A percentile compares a stretch with the other conserved stretches of the same genome.
Evolutionary conservation across 2,797 vertebrate species (phyloP).

Genomic region (Acridotheres tristis): DNA sequence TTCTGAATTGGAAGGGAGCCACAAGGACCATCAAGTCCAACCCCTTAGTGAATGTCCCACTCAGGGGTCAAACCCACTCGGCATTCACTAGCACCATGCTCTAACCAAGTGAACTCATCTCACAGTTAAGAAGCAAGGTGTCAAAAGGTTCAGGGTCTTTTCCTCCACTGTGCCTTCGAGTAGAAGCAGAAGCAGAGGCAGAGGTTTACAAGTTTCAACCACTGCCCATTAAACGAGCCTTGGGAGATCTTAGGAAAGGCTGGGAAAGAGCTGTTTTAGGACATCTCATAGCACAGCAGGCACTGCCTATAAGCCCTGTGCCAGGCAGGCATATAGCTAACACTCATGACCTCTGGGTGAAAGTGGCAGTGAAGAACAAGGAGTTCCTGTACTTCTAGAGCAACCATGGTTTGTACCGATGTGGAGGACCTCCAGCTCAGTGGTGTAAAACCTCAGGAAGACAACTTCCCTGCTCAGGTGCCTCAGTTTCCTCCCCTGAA

Average conservation of each 20-base stretch:
- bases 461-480: accelerated
- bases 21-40: neutral
- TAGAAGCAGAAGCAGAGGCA: neutral
- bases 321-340: neutral
- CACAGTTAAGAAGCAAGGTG: accelerated
- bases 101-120: neutral
- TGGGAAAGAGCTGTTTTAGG: neutral
- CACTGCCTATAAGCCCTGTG: neutral
- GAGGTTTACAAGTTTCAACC: neutral
- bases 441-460: neutral
- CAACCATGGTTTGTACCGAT: neutral
- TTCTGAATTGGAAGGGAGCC: neutral
- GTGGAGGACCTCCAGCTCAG: neutral
- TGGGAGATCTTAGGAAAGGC: neutral
- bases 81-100: neutral
- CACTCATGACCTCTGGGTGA: neutral
- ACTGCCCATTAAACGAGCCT: neutral
- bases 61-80: neutral
- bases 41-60: neutral
- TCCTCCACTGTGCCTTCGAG: neutral
- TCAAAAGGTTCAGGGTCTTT: neutral
- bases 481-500: neutral
- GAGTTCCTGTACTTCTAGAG: neutral
- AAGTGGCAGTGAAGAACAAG: neutral
- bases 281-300: neutral